phyloP scores from a whole-genome alignment of 2,113 vertebrate genomes.

The Hippocampus mohnikei region DNA sequence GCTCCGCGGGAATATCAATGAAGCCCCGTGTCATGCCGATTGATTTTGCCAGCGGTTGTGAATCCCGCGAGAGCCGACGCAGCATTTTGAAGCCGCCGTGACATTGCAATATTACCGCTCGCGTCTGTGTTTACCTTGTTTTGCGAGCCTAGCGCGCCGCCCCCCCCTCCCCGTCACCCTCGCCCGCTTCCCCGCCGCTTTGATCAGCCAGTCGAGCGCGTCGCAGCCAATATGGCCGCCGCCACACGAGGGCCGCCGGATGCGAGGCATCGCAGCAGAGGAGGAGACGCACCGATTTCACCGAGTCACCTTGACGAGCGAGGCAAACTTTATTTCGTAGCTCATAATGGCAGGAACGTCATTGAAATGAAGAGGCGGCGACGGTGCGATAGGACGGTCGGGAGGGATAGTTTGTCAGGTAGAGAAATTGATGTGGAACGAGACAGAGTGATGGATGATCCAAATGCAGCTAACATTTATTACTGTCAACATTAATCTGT shows the following conservation, averaged over 20 bases:
- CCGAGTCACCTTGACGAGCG: constrained; percentile 56
- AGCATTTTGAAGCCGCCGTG: constrained; percentile 48
- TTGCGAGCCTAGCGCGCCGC: constrained; percentile 1
- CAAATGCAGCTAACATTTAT: background rate
- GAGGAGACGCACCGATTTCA: constrained; percentile 52
- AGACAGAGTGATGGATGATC: background rate
- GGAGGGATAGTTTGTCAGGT: constrained; percentile 37
- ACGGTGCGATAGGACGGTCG: constrained; percentile 22
- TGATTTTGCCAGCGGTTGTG: constrained; percentile 45
- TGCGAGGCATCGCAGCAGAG: constrained; percentile 37
- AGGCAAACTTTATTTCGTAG: constrained; percentile 53
- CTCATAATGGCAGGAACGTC: constrained; percentile 41
- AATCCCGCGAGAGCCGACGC: constrained; percentile 38
- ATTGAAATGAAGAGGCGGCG: constrained; percentile 18
- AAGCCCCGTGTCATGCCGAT: constrained; percentile 29
- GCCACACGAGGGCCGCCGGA: constrained; percentile 51
- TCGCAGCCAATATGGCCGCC: constrained; percentile 55
- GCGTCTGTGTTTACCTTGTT: constrained; percentile 26
- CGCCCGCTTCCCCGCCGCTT: constrained; percentile 20
- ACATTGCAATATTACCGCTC: constrained; percentile 37
- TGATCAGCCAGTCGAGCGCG: constrained; percentile 46
- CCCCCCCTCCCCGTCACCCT: background rate
- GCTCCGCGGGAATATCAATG: constrained; percentile 27
- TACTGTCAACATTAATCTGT: constrained; percentile 4
- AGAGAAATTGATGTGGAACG: constrained; percentile 8